phyloP scores from a whole-genome alignment of 2,113 vertebrate species.

The Lamprologus sp. region DNA sequence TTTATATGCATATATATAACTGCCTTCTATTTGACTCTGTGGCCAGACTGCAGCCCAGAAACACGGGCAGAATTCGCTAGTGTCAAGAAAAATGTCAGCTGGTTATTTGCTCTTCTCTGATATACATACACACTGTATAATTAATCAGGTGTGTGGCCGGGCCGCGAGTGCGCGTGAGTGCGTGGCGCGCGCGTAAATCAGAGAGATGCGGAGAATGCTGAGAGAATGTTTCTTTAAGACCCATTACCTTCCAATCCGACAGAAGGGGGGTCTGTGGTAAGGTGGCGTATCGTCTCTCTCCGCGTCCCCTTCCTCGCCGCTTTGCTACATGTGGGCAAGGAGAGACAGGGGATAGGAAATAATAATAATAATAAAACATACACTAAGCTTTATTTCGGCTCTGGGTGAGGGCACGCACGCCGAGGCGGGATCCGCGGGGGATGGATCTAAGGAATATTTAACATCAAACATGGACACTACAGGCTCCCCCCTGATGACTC shows the following conservation, averaged over 20 bases:
- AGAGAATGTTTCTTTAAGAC: conserved; percentile 78
- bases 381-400: neutral
- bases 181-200: conserved; percentile 48
- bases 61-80: neutral
- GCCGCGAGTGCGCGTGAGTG: conserved; percentile 9
- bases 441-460: conserved; percentile 55
- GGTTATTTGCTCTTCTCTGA: neutral
- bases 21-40: neutral
- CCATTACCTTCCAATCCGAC: conserved; percentile 70
- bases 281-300: conserved; percentile 66
- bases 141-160: conserved; percentile 60
- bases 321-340: conserved; percentile 59
- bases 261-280: conserved; percentile 61
- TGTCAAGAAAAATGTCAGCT: neutral
- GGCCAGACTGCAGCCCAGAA: neutral
- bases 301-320: conserved; percentile 40
- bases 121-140: conserved; percentile 28
- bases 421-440: conserved; percentile 31
- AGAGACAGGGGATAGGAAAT: neutral
- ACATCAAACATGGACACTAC: conserved; percentile 49
- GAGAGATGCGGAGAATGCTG: conserved; percentile 62
- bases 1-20: neutral
- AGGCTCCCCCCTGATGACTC: conserved; percentile 59
- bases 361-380: neutral
- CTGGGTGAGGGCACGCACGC: conserved; percentile 25